Evolutionary conservation across 2,888 invertebrate genomes (phyloP).

Genomic region (Torymus texanus): DNA sequence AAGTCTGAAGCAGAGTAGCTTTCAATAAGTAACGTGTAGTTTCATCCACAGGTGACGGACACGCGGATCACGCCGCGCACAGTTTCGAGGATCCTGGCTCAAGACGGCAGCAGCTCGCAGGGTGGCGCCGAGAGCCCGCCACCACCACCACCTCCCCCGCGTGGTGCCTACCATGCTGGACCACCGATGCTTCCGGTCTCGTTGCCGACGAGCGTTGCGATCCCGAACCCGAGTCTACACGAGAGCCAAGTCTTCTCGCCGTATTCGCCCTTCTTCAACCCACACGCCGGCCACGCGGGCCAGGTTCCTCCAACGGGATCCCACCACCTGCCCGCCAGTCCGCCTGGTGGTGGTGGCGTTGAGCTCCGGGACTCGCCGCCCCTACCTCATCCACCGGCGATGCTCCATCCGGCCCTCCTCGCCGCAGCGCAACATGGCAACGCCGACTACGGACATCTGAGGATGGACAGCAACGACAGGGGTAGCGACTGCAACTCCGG

Average conservation of each 20-base stretch:
- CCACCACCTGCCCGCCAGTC: slow-evolving; percentile 76
- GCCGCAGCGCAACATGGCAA: slow-evolving; percentile 90
- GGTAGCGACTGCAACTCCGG: slow-evolving; percentile 94
- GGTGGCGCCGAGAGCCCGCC: slow-evolving; percentile 74
- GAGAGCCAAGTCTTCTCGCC: slow-evolving; percentile 95
- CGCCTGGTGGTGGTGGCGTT: slow-evolving; percentile 82
- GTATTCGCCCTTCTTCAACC: slow-evolving; percentile 91
- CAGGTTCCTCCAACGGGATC: slow-evolving; percentile 72
- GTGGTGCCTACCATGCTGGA: slow-evolving; percentile 83
- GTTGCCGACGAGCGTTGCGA: slow-evolving; percentile 96
- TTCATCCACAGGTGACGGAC: slow-evolving; percentile 82
- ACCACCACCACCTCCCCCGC: slow-evolving; percentile 78
- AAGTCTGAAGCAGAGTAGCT: slow-evolving; percentile 51
- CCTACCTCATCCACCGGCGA: slow-evolving; percentile 86
- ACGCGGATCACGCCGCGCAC: slow-evolving; percentile 94
- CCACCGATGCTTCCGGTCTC: slow-evolving; percentile 92
- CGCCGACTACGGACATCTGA: slow-evolving; percentile 86
- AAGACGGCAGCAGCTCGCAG: slow-evolving; percentile 84
- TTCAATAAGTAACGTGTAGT: slow-evolving; percentile 57
- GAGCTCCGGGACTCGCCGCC: slow-evolving; percentile 88
- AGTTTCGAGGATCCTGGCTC: slow-evolving; percentile 89
- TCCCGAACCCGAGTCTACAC: slow-evolving; percentile 96
- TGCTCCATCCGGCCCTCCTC: slow-evolving; percentile 89
- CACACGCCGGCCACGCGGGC: slow-evolving; percentile 71
- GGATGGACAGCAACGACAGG: slow-evolving; percentile 89